Evolutionary conservation across 1,140 invertebrate species (phyloP).

Genomic region (Zaprionus ornatus): DNA sequence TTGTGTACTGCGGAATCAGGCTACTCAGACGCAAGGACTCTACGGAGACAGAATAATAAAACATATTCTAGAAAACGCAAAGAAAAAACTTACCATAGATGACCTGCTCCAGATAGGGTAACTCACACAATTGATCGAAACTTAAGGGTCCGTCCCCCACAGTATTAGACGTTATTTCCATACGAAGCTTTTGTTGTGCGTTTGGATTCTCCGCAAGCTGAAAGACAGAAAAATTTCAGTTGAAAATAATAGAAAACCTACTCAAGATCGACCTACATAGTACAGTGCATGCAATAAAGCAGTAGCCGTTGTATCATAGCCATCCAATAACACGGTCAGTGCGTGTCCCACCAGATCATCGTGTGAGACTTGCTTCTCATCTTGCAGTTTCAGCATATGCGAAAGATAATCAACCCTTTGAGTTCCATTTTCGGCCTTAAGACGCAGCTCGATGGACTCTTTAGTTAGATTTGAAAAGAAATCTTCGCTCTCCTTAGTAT

Average conservation of each 20-base stretch:
- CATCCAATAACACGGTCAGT: constrained; percentile 85
- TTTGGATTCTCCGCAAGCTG: constrained; percentile 59
- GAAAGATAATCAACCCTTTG: constrained; percentile 80
- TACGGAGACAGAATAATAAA: constrained; percentile 10
- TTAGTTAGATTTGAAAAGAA: constrained; percentile 77
- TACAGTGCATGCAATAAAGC: constrained; percentile 68
- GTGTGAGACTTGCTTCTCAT: constrained; percentile 84
- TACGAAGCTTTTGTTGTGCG: constrained; percentile 63
- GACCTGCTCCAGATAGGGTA: constrained; percentile 76
- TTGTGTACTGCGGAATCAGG: constrained; percentile 69
- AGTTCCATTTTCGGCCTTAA: constrained; percentile 79
- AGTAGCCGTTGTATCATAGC: constrained; percentile 85
- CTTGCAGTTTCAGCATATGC: constrained; percentile 75
- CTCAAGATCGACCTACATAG: constrained; percentile 52
- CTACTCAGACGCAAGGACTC: constrained; percentile 75
- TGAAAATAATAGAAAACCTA: background rate
- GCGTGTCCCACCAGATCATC: constrained; percentile 86
- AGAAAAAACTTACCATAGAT: constrained; percentile 53
- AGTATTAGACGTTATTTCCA: constrained; percentile 66
- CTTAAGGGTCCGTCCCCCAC: constrained; percentile 11
- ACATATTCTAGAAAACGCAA: background rate
- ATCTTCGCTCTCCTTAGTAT: constrained; percentile 61
- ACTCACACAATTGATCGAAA: constrained; percentile 54
- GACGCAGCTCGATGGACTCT: constrained; percentile 70
- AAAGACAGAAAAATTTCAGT: background rate